These are phyloP conservation scores for Pipra filicauda DNA, from an alignment of 2,113 vertebrate species.

Conservation along the genomic window DNA sequence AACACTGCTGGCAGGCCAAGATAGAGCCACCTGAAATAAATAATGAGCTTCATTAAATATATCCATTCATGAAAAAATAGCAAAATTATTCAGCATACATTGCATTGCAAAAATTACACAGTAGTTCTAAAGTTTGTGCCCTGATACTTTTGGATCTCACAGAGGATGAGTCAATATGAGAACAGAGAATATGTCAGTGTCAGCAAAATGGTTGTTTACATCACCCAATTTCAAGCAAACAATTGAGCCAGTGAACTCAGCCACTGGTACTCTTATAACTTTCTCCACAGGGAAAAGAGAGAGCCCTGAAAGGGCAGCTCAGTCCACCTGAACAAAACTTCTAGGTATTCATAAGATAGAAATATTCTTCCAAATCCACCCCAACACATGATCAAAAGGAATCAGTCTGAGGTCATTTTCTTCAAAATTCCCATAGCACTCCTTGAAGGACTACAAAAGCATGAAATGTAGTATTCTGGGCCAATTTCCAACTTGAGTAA, in stretches of 20 bases:
- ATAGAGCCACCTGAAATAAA: slow-evolving; percentile 61
- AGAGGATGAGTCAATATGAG: neutral
- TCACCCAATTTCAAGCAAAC: neutral
- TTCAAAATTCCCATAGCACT: neutral
- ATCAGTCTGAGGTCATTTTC: neutral
- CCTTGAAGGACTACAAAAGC: neutral
- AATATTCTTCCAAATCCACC: neutral
- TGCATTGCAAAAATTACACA: neutral
- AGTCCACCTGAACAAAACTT: neutral
- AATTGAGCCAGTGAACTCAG: neutral
- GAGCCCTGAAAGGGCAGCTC: neutral
- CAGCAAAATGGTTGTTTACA: neutral
- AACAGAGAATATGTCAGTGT: neutral
- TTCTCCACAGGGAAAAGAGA: neutral
- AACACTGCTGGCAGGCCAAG: slow-evolving; percentile 53
- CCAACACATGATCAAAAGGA: neutral
- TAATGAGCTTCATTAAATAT: neutral
- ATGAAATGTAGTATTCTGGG: neutral
- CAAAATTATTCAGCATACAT: neutral
- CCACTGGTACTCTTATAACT: neutral
- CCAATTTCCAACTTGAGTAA: neutral
- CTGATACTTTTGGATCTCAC: neutral
- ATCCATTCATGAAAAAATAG: neutral
- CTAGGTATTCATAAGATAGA: neutral
- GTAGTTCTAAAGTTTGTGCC: neutral